Evolutionary conservation across 2,113 vertebrate genomes (phyloP), one percentile per base, ranked within the genome.

Genomic region (Notiomystis cincta): DNA sequence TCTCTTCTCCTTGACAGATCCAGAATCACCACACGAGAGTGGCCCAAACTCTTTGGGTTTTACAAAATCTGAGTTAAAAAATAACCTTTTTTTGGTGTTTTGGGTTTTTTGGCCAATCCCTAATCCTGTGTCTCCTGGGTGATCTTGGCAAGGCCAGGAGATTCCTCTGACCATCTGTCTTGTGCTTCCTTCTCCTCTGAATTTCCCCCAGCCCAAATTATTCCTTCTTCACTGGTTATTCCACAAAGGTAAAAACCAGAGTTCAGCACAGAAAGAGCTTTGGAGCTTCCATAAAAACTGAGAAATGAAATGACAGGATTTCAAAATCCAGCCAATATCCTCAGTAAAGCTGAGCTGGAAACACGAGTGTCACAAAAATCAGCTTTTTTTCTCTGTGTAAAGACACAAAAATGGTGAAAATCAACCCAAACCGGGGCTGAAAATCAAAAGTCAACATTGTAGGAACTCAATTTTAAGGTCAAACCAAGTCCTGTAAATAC

Each of bases 161-260:
- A 31, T n/a, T 64, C 37, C 15, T 25, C 23, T 65, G 44, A 51
- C 95, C 96, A 95, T 96, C 95, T 97, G 95, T 64, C 13, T 8
- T 11, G 58, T 42, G 35, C 37, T 57, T 65, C 50, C n/a, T 80
- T 11, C 0, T 42, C 57, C 24, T 62, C 71, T 18, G 5, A 35
- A 61, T 38, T 67, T 51, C 57, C 80, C 38, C 64, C 88, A 71
- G 75, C 40, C 38, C 31, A 2, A 33, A 56, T 28, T 15, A 19
- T 11, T 73, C 58, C 25, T 51, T 23, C 18, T 30, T 65, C 72
- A 4, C 2, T 4, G 10, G 4, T 45, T 35, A 15, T 64, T 75
- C 67, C 38, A 19, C 3, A 15, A 30, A 53, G 57, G 37, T 15
- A 51, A 65, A 56, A 65, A 11, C 53, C 53, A 33, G 37, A 82